Conservation (phyloP, 2,888 invertebrate species). For the Thelaira solivaga region DNA sequence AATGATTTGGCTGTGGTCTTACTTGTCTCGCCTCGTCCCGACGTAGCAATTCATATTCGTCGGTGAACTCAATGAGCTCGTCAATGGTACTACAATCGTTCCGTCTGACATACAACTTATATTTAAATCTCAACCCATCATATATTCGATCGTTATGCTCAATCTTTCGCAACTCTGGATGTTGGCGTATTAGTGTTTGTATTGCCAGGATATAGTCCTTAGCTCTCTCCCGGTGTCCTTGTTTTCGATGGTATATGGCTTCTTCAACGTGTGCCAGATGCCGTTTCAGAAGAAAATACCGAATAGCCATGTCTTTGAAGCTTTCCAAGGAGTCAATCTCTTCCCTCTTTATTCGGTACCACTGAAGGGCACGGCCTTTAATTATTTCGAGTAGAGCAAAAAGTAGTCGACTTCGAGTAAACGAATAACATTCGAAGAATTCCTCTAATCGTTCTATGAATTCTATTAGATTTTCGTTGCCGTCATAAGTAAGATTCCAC, state of each 20-base stretch:
- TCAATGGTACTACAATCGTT: neutral
- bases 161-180: neutral
- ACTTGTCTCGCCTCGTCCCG: too few relatives aligned
- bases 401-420: neutral
- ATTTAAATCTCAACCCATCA: neutral
- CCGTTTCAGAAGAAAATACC: neutral
- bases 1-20: neutral
- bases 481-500: neutral
- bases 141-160: slow-evolving; percentile 1
- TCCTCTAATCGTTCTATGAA: slow-evolving; percentile 12
- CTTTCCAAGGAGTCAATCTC: neutral
- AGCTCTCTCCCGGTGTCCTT: neutral
- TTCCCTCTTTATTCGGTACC: neutral
- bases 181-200: neutral
- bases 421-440: neutral
- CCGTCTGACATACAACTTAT: slow-evolving; percentile 1
- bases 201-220: slow-evolving; percentile 5
- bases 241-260: slow-evolving; percentile 7
- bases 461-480: neutral
- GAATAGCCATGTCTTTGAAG: neutral
- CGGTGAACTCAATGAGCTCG: neutral
- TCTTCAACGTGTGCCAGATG: neutral
- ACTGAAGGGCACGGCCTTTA: neutral
- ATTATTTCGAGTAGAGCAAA: neutral
- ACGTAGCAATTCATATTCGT: neutral